phyloP scores from a whole-genome alignment of 2,797 vertebrate genomes.

The Malacoraja senta region DNA sequence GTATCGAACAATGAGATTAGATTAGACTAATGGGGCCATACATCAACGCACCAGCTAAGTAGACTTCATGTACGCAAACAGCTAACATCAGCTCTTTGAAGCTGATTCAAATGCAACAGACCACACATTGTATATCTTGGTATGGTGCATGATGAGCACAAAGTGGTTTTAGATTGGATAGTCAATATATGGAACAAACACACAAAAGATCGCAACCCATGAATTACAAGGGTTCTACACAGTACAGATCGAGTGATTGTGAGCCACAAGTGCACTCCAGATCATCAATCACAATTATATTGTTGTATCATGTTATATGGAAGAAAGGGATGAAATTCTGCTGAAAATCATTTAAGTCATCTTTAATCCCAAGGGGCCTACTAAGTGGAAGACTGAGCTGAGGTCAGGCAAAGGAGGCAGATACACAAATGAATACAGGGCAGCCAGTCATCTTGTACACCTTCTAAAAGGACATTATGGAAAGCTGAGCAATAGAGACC shows the following conservation, averaged over 20 bases:
- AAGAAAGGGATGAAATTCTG: no score
- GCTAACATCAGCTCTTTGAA: neutral
- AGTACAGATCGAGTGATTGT: neutral
- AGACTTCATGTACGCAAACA: neutral
- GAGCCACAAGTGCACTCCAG: neutral
- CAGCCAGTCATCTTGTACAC: neutral
- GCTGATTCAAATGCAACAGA: conserved; percentile 2
- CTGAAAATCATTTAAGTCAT: no score
- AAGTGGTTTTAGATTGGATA: neutral
- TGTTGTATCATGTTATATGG: neutral
- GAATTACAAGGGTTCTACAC: neutral
- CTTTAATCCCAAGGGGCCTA: no score
- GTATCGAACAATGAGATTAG: neutral
- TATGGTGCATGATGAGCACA: no score
- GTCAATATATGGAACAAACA: neutral
- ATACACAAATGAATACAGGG: neutral
- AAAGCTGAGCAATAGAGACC: neutral
- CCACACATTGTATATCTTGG: neutral
- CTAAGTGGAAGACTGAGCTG: neutral
- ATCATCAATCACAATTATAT: neutral
- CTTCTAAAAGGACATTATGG: neutral
- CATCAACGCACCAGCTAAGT: neutral
- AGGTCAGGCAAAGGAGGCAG: neutral
- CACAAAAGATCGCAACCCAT: conserved; percentile 1
- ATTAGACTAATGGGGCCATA: neutral